Conservation (phyloP, 1,140 invertebrate genomes). For the Hormaphis cornu region DNA sequence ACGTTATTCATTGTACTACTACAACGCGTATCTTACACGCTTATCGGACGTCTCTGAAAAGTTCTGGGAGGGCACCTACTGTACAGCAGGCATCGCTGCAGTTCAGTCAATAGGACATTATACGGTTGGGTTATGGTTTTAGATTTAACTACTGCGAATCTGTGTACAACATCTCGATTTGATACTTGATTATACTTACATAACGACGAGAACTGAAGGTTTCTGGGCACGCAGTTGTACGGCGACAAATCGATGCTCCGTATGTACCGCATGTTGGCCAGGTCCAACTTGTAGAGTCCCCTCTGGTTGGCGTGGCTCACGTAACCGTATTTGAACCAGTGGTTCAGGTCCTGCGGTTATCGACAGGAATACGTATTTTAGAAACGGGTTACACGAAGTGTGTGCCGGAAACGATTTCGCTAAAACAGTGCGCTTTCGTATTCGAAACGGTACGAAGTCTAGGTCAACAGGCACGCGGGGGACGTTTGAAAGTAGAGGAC, state of each 20-base stretch:
- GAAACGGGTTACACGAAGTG: background rate
- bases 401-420: background rate
- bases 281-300: constrained; percentile 65
- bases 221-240: constrained; percentile 64
- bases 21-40: too few relatives aligned
- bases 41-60: too few relatives aligned
- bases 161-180: background rate
- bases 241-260: constrained; percentile 62
- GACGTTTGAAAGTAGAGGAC: too few relatives aligned
- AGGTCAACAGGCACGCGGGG: too few relatives aligned
- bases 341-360: constrained; percentile 48
- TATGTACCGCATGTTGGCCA: constrained; percentile 65
- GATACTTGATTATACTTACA: constrained; percentile 49
- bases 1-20: too few relatives aligned
- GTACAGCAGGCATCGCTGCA: too few relatives aligned
- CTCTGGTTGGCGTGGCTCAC: constrained; percentile 65
- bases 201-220: constrained; percentile 61
- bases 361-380: constrained; percentile 22
- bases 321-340: constrained; percentile 65
- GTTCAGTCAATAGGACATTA: too few relatives aligned
- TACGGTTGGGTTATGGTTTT: too few relatives aligned
- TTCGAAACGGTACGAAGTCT: too few relatives aligned
- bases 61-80: too few relatives aligned
- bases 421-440: background rate
- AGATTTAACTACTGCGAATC: background rate